These are phyloP conservation scores for Urophycis tenuis DNA, from an alignment of 2,797 vertebrate genomes.

Conservation along the genomic window DNA sequence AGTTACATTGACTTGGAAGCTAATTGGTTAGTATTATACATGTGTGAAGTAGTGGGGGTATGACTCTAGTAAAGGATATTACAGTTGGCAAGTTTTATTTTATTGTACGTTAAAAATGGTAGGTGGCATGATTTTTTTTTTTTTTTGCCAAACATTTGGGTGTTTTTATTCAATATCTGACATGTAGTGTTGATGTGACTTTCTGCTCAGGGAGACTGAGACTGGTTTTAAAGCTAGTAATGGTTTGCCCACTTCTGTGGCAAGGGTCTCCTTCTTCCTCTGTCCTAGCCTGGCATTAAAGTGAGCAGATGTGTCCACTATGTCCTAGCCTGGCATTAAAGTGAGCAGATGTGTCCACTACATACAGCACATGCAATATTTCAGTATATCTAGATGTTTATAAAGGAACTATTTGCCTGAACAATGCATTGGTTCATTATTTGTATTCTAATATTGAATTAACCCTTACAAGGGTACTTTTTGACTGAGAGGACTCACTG, in stretches of 20 bases:
- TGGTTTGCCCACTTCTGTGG: constrained; percentile 29
- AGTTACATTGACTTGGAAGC: constrained; percentile 47
- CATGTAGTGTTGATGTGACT: constrained; percentile 64
- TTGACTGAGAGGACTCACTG: constrained; percentile 25
- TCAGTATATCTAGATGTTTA: constrained; percentile 59
- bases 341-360: constrained; percentile 51
- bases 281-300: constrained; percentile 42
- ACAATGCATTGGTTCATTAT: constrained; percentile 56
- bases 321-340: constrained; percentile 42
- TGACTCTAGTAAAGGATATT: constrained; percentile 40
- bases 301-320: constrained; percentile 52
- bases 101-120: constrained; percentile 38
- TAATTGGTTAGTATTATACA: constrained; percentile 49
- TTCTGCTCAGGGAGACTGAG: constrained; percentile 69
- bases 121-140: constrained; percentile 37
- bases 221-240: constrained; percentile 46
- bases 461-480: constrained; percentile 43
- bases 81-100: constrained; percentile 44
- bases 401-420: constrained; percentile 52
- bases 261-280: constrained; percentile 53
- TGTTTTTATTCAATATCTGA: constrained; percentile 66
- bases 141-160: constrained; percentile 63
- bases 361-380: constrained; percentile 61
- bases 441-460: constrained; percentile 61
- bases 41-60: constrained; percentile 44